These are phyloP conservation scores for Temnothorax ravouxi DNA, from an alignment of 2,888 invertebrate genomes.

Conservation along the genomic window DNA sequence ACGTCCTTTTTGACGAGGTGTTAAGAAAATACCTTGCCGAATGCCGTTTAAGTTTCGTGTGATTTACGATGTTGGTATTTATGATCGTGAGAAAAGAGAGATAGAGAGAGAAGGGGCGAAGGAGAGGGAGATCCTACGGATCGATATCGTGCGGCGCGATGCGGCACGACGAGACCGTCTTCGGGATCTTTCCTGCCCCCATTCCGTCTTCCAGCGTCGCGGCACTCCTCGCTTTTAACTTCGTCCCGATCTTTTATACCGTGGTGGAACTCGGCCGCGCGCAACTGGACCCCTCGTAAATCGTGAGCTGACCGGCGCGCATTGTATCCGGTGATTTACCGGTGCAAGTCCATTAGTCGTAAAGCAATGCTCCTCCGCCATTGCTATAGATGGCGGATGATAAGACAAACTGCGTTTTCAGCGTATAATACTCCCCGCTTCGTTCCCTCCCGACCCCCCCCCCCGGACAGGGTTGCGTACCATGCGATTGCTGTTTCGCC, in stretches of 20 bases:
- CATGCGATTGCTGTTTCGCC: constrained; percentile 60
- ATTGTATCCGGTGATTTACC: constrained; percentile 80
- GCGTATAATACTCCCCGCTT: constrained; percentile 62
- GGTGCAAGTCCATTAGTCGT: constrained; percentile 82
- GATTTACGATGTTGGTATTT: constrained; percentile 75
- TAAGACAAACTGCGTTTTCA: constrained; percentile 79
- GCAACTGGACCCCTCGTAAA: constrained; percentile 76
- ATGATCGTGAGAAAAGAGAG: neutral
- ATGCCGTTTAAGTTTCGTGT: constrained; percentile 74
- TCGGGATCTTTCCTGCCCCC: constrained; percentile 41
- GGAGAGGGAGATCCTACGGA: constrained; percentile 62
- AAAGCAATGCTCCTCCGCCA: constrained; percentile 78
- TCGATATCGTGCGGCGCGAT: constrained; percentile 58
- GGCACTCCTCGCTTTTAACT: constrained; percentile 64
- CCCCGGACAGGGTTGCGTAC: constrained; percentile 32
- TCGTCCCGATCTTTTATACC: constrained; percentile 68
- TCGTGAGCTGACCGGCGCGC: constrained; percentile 72
- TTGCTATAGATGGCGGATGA: constrained; percentile 77
- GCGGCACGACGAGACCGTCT: constrained; percentile 17
- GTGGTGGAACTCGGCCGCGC: constrained; percentile 68
- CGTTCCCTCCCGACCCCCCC: neutral
- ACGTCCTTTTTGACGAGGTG: constrained; percentile 78
- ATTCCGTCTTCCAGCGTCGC: constrained; percentile 34
- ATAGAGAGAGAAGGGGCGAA: neutral
- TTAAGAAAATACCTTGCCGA: constrained; percentile 78